These are phyloP conservation scores for Chionis minor DNA, from an alignment of 2,113 vertebrate species.

Conservation along the genomic window DNA sequence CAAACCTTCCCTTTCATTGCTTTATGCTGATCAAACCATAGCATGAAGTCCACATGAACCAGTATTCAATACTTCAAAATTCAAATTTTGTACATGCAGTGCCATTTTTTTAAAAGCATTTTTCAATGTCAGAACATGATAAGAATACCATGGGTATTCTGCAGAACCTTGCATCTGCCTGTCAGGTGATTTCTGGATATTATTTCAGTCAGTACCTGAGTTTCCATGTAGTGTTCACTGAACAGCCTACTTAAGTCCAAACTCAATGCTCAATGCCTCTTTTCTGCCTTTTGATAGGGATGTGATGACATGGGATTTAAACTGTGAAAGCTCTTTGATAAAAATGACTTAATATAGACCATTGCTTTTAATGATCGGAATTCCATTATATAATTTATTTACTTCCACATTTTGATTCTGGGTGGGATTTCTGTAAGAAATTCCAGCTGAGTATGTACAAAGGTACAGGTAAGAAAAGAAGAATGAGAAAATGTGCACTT, in stretches of 20 bases:
- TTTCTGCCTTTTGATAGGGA: neutral
- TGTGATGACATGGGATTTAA: neutral
- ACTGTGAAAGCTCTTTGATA: neutral
- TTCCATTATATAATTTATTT: neutral
- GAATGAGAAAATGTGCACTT: neutral
- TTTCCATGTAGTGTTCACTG: neutral
- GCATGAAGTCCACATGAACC: neutral
- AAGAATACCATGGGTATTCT: neutral
- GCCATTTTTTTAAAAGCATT: neutral
- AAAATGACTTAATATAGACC: neutral
- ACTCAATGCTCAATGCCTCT: neutral
- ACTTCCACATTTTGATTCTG: neutral
- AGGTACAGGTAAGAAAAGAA: neutral
- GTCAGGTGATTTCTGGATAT: neutral
- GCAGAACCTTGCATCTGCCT: neutral
- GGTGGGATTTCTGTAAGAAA: neutral
- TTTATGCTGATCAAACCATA: neutral
- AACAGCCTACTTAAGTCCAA: neutral
- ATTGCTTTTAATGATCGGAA: neutral
- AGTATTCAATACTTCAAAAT: neutral
- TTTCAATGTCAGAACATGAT: neutral
- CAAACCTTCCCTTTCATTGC: neutral
- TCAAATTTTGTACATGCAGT: neutral
- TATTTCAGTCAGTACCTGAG: neutral
- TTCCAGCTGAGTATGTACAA: neutral